Evolutionary conservation across 2,113 vertebrate species (phyloP).

Genomic region (Aspiorhynchus laticeps): DNA sequence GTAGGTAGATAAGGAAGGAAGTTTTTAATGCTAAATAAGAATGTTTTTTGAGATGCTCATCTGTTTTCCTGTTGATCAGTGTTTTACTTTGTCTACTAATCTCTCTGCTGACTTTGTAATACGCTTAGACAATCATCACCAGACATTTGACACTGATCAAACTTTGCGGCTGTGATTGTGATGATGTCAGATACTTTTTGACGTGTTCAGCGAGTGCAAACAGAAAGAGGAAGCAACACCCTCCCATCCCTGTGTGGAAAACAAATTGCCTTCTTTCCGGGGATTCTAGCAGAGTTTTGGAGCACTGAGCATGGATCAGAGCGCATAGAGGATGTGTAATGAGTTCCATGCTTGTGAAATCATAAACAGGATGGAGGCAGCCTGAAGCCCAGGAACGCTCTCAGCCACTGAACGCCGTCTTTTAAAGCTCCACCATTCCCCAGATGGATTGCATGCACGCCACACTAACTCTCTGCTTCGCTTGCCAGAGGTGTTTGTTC

Average conservation of each 20-base stretch:
- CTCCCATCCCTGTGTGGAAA: constrained; percentile 47
- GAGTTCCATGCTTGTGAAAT: constrained; percentile 71
- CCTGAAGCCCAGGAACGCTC: constrained; percentile 55
- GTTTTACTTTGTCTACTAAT: not conserved
- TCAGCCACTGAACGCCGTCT: constrained; percentile 51
- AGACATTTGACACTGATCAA: constrained; percentile 25
- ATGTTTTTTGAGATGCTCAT: not conserved
- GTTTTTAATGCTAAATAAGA: not conserved
- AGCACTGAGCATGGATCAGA: constrained; percentile 56
- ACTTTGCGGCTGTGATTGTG: not conserved
- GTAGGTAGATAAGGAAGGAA: not conserved
- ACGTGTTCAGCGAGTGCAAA: constrained; percentile 17
- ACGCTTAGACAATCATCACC: not conserved
- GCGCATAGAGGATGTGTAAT: constrained; percentile 66
- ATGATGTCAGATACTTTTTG: constrained; percentile 27
- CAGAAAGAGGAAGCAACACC: constrained; percentile 31
- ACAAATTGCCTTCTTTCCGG: constrained; percentile 57
- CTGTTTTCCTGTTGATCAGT: not conserved
- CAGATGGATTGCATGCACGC: constrained; percentile 59
- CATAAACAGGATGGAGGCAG: constrained; percentile 66
- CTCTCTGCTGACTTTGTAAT: not conserved
- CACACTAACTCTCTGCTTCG: constrained; percentile 48
- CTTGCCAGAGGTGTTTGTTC: constrained; percentile 53
- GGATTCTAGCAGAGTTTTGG: constrained; percentile 57
- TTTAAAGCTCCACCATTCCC: constrained; percentile 56